Percentiles rank a stretch among this genome's conserved stretches.
These are phyloP conservation scores for Thamnophis sirtalis DNA, from an alignment of 2,113 vertebrate genomes.

Conservation along the genomic window DNA sequence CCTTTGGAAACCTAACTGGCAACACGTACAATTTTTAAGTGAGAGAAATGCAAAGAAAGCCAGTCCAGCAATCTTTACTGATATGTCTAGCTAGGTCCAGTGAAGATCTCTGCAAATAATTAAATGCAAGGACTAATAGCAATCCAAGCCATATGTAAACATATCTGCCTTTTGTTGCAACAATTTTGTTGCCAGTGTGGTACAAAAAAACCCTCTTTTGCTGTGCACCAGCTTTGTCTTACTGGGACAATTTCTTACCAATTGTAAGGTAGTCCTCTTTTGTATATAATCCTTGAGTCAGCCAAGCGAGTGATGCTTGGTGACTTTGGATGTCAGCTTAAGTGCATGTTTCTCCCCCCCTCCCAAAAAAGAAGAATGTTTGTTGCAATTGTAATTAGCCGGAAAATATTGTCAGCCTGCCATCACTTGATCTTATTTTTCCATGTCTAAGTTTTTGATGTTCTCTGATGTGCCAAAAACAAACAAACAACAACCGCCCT, in stretches of 20 bases:
- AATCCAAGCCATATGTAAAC: background rate
- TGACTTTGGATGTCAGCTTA: background rate
- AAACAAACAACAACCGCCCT: background rate
- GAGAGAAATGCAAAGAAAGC: background rate
- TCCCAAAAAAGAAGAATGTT: background rate
- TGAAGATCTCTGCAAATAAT: background rate
- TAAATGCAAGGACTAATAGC: background rate
- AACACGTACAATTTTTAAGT: background rate
- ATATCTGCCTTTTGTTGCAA: background rate
- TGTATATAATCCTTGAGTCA: constrained; percentile 42
- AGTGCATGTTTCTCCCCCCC: constrained; percentile 36
- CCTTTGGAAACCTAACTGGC: background rate
- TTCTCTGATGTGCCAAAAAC: constrained; percentile 13
- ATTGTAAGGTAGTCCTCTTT: constrained; percentile 4
- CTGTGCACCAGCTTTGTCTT: background rate
- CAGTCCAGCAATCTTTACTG: background rate
- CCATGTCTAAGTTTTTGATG: background rate
- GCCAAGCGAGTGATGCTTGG: rapidly evolving
- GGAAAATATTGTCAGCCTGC: background rate
- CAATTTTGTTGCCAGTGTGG: background rate
- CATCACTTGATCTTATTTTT: background rate
- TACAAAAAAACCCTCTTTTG: background rate
- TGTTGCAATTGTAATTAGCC: background rate
- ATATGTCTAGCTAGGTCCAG: background rate
- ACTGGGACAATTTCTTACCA: background rate